Evolutionary conservation across 2,113 vertebrate species (phyloP).

Genomic region (Pseudonaja textilis): DNA sequence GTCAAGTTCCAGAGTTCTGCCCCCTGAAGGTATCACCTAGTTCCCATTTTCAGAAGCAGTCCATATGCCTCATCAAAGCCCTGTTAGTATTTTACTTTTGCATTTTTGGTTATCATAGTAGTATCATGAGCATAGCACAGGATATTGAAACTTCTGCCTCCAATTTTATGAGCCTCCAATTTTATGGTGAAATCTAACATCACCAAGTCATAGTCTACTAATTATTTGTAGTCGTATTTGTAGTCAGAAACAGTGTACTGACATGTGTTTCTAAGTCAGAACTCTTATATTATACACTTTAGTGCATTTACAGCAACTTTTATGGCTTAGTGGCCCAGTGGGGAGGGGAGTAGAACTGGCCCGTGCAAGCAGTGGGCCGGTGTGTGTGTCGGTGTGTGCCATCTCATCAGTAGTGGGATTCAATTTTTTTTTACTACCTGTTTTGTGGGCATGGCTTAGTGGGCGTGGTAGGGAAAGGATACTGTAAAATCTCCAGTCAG

Average conservation of each 20-base stretch:
- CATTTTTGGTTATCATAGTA: background rate
- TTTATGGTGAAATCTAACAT: background rate
- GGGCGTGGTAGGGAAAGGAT: too few species aligned
- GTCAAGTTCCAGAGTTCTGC: background rate
- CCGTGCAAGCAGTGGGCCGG: too few species aligned
- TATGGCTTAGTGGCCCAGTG: too few species aligned
- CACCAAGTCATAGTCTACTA: background rate
- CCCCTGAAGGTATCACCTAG: background rate
- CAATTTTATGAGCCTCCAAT: background rate
- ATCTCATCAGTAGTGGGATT: too few species aligned
- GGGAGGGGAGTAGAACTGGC: too few species aligned
- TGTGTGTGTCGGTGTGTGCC: too few species aligned
- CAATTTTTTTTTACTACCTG: too few species aligned
- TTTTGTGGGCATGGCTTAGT: too few species aligned
- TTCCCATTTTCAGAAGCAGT: background rate
- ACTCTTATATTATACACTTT: background rate
- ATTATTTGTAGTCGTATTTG: background rate
- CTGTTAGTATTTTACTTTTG: background rate
- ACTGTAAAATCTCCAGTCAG: too few species aligned
- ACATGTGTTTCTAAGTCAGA: background rate
- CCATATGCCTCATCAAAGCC: background rate
- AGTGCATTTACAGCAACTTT: background rate
- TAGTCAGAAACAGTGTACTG: too few species aligned
- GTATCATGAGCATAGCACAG: background rate
- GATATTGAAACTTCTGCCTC: background rate